Evolutionary conservation across 2,797 vertebrate species (phyloP), one percentile per base, ranked within the genome.

Genomic region (Alcedo atthis): DNA sequence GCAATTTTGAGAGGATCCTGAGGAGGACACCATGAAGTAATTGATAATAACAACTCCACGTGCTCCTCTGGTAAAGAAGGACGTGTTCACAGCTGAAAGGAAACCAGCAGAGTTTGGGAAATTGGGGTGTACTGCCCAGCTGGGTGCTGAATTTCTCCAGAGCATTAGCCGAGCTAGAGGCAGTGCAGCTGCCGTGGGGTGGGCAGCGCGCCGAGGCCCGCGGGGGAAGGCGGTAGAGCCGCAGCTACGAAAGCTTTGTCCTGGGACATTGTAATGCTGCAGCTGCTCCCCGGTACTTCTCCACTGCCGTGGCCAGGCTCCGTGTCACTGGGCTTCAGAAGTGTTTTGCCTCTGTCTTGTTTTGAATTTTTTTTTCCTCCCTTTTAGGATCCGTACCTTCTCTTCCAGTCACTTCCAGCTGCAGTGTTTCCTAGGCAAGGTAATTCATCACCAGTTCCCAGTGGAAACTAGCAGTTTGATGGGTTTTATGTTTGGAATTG

Each of bases 381-480:
- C 46, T 16, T 71, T 71, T 15, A 58, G 49, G 54, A 51, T 78
- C 54, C 14, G 5, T 71, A 15, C 22, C 25, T 91, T 67, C 37
- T 82, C 32, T 57, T 67, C 45, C 46, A 68, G 61, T 70, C 40
- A 84, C 40, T 89, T 25, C 45, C 66, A 33, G 55, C 71, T 87
- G 66, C 13, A 12, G 46, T 79, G 25, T 83, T 85, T 91, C 67
- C 69, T 91, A 54, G 70, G 74, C 67, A 10, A 91, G 55, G 84
- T 77, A 85, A 37, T 77, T 85, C 20, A 59, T 77, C 33, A 75
- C 71, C 92, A 58, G 74, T 82, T 96, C 79, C n/a, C 81, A 49
- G 82, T 40, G 46, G 37, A 45, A 71, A 63, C 18, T 78, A 92
- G 75, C 80, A 76, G 30, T 84, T 83, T 13, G n/a, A 20, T 85